Evolutionary conservation across 2,113 vertebrate species (phyloP), one percentile per base, ranked within the genome.

Genomic region (Heterocephalus glaber): DNA sequence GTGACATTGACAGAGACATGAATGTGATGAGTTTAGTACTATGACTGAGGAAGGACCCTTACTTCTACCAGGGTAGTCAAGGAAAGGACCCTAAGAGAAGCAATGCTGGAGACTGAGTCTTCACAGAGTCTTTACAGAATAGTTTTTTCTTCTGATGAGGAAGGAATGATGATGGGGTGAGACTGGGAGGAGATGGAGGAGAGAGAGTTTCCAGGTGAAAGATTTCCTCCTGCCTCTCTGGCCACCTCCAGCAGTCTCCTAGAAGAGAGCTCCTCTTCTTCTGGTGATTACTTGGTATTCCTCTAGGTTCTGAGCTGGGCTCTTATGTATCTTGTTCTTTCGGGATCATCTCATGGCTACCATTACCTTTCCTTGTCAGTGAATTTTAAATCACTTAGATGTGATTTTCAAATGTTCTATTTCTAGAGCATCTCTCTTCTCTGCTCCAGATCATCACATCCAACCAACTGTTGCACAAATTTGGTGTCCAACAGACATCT

Each of bases 1-100:
- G 11, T 52, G 12, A 9, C 44, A 8, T 44, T 47, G 19, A 28
- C 19, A 17, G n/a, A n/a, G 47, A 22, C 2, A 0, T 0, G 6
- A 1, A 0, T 72, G 4, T 4, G 17, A 26, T 3, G 38, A 76
- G 47, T 7, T 33, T 30, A 10, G 28, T 44, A 2, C 33, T 72
- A 4, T 22, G 47, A 41, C 47, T 44, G 47, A 74, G 61, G 76
- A 24, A 58, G 54, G 26, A 41, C 1, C 19, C 3, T 65, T 7
- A 16, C 10, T 63, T 5, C 72, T 47, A 20, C 20, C 11, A 11
- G 13, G 35, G 4, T 33, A 7, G 3, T 58, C 65, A n/a, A 28
- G 61, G 61, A 38, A 80, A 65, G 26, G 60, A 28, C 44, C 33
- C 5, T 47, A 19, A 33, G 22, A 28, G 38, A 30, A 65, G 13